These are phyloP conservation scores for Eulemur rufifrons DNA, from an alignment of 2,113 vertebrate genomes.

Conservation along the genomic window DNA sequence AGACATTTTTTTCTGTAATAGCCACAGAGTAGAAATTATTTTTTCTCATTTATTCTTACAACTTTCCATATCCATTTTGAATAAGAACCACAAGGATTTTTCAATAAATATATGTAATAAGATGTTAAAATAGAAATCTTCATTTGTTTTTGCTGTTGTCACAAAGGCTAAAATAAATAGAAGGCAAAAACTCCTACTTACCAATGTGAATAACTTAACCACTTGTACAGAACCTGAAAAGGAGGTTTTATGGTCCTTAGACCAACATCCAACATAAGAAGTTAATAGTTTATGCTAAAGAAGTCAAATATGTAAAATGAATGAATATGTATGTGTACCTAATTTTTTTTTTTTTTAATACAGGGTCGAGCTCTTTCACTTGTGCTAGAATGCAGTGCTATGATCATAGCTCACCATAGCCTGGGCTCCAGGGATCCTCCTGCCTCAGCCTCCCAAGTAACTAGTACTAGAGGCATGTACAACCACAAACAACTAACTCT, in stretches of 20 bases:
- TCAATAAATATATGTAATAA: neutral
- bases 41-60: neutral
- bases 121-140: neutral
- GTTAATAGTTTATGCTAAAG: neutral
- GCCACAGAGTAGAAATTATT: neutral
- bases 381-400: too few relatives aligned
- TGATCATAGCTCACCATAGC: too few relatives aligned
- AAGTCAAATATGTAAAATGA: neutral
- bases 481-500: neutral
- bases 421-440: too few relatives aligned
- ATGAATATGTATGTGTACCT: neutral
- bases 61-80: neutral
- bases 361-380: too few relatives aligned
- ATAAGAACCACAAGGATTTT: neutral
- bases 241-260: neutral
- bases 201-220: neutral
- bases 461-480: too few relatives aligned
- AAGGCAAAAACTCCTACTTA: neutral
- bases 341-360: neutral
- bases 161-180: neutral
- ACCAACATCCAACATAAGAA: neutral
- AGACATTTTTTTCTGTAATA: neutral
- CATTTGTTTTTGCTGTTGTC: neutral
- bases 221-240: neutral
- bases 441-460: too few relatives aligned